phyloP scores from a whole-genome alignment of 2,888 invertebrate species.

The Brachynemurus nebulosus region DNA sequence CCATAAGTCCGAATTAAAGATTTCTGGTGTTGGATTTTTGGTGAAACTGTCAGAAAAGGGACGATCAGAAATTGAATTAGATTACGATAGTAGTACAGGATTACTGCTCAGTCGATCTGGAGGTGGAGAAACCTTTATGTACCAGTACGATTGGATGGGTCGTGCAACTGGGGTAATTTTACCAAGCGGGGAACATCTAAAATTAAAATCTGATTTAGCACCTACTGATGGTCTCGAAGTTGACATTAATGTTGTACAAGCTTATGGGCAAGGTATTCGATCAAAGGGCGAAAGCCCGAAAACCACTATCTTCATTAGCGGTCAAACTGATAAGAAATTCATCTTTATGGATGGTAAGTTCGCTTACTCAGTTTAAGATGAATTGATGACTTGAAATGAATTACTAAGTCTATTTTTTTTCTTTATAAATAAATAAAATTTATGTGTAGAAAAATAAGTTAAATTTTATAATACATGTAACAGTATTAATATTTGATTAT shows the following conservation, averaged over 20 bases:
- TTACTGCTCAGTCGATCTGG: conserved; percentile 73
- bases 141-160: conserved; percentile 82
- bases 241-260: conserved; percentile 36
- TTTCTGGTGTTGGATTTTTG: conserved; percentile 84
- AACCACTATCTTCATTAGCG: conserved; percentile 22
- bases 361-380: conserved; percentile 8
- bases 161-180: conserved; percentile 73
- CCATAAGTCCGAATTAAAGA: conserved; percentile 81
- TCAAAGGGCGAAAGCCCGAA: conserved; percentile 4
- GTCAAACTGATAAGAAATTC: conserved; percentile 36
- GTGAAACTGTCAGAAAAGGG: conserved; percentile 81
- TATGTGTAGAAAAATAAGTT: too few species aligned
- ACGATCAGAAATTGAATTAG: conserved; percentile 74
- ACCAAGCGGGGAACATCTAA: conserved; percentile 82
- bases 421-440: too few species aligned
- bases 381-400: too few species aligned
- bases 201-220: conserved; percentile 62
- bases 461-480: too few species aligned
- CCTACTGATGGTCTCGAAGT: conserved; percentile 64
- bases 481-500: too few species aligned
- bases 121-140: conserved; percentile 76
- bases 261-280: conserved; percentile 8
- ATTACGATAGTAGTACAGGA: conserved; percentile 81
- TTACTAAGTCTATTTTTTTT: too few species aligned
- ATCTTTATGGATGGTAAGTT: conserved; percentile 39